A percentile compares a stretch with the other conserved stretches of the same genome.
Evolutionary conservation across 2,888 invertebrate species (phyloP).

Genomic region (Caenorhabditis plicata): DNA sequence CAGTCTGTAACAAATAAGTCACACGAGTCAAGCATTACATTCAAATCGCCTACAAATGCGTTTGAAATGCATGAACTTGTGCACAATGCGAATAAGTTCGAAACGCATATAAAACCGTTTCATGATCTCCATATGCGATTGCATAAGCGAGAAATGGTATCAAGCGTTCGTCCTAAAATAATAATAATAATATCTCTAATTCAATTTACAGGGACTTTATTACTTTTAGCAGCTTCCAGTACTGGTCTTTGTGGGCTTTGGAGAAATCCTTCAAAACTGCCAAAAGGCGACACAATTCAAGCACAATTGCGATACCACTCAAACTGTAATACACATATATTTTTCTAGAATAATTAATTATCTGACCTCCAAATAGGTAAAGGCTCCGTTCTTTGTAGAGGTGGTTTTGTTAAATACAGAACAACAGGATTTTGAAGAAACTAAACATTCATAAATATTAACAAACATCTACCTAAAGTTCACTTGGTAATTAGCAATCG

Average conservation of each 20-base stretch:
- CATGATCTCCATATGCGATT: constrained; percentile 63
- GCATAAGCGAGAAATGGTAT: constrained; percentile 67
- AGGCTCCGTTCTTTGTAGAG: constrained; percentile 27
- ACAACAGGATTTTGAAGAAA: constrained; percentile 45
- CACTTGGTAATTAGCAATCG: constrained; percentile 54
- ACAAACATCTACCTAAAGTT: constrained; percentile 27
- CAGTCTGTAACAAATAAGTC: constrained; percentile 29
- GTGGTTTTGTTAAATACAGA: constrained; percentile 33
- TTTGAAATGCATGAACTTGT: constrained; percentile 66
- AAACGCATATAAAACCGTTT: constrained; percentile 66
- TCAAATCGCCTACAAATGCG: constrained; percentile 52
- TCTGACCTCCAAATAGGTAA: constrained; percentile 56
- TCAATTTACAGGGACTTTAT: too few species aligned
- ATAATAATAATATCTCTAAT: too few species aligned
- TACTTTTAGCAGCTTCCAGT: constrained; percentile 65
- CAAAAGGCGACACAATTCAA: constrained; percentile 53
- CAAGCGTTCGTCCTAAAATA: constrained; percentile 66
- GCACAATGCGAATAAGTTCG: constrained; percentile 65
- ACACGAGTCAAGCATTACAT: not conserved
- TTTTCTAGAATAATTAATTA: too few species aligned
- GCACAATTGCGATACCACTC: constrained; percentile 51
- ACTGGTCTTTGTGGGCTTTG: constrained; percentile 61
- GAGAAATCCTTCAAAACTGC: constrained; percentile 60
- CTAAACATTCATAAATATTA: not conserved
- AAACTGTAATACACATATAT: too few species aligned